phyloP scores from a whole-genome alignment of 1,140 invertebrate genomes.

The Brachionus rotundiformis region DNA sequence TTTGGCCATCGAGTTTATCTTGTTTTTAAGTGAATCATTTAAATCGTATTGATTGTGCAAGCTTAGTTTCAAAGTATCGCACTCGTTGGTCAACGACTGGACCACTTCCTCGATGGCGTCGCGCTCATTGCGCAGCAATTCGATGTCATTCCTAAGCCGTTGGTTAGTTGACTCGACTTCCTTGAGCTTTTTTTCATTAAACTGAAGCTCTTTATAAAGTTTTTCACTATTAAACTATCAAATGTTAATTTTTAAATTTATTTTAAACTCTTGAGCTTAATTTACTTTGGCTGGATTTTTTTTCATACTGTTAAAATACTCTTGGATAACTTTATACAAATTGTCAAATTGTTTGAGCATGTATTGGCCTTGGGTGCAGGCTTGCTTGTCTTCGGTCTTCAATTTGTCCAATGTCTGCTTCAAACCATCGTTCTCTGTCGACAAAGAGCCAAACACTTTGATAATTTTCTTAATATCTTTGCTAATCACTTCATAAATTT shows the following conservation, averaged over 20 bases:
- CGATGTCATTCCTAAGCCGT: conserved; percentile 9
- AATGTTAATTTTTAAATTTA: background rate
- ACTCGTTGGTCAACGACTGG: conserved; percentile 7
- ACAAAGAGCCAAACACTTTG: background rate
- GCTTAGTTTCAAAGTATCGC: conserved; percentile 36
- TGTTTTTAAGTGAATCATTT: conserved; percentile 24
- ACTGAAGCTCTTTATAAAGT: background rate
- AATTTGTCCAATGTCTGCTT: background rate
- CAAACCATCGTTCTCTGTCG: background rate
- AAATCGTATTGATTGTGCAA: conserved; percentile 19
- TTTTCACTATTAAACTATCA: conserved; percentile 21
- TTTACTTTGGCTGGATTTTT: conserved; percentile 2
- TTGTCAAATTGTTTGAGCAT: conserved; percentile 31
- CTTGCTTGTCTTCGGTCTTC: background rate
- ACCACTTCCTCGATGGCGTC: conserved; percentile 23
- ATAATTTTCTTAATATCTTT: conserved; percentile 43
- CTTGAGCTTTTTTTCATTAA: conserved; percentile 20
- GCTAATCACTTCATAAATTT: background rate
- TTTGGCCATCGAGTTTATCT: conserved; percentile 1
- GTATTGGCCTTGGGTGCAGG: conserved; percentile 24
- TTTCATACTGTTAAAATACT: conserved; percentile 7
- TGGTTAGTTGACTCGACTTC: conserved; percentile 6
- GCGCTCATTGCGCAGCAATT: background rate
- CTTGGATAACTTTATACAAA: conserved; percentile 5
- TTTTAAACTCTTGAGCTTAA: background rate